Percentiles rank a stretch among this genome's conserved stretches.
Conservation (phyloP, 2,888 invertebrate species). For the Noctua janthina region DNA sequence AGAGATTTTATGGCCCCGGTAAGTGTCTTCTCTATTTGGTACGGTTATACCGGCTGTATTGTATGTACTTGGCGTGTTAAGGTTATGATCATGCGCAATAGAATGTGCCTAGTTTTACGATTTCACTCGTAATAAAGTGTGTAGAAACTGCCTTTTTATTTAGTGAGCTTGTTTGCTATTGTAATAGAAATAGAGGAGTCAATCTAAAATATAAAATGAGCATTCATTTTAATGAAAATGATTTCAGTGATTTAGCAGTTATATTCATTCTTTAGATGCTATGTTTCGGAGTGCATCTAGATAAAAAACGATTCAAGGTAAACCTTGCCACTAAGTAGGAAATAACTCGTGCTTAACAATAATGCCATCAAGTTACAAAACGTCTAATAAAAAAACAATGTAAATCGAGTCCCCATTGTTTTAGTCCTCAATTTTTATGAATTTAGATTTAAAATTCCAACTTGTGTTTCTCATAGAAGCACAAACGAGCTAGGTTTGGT, state of each 20-base stretch:
- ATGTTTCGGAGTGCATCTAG: not conserved
- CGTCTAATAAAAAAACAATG: not conserved
- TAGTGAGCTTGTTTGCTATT: conserved; percentile 20
- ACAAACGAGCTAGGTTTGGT: conserved; percentile 25
- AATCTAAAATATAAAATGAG: not conserved
- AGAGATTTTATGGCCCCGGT: conserved; percentile 98
- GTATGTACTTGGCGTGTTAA: conserved; percentile 35
- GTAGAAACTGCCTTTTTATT: conserved; percentile 47
- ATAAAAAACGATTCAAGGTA: conserved; percentile 17
- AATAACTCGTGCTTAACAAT: not conserved
- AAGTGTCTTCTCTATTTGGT: conserved; percentile 73
- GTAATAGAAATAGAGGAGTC: not conserved
- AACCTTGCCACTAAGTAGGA: not conserved
- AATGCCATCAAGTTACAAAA: not conserved
- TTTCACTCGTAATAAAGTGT: conserved; percentile 39
- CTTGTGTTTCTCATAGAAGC: not conserved
- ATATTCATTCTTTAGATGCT: not conserved
- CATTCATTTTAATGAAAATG: too few relatives aligned
- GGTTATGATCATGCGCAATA: conserved; percentile 64
- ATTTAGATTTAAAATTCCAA: conserved; percentile 5
- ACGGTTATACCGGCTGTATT: conserved; percentile 53
- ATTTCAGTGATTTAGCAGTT: not conserved
- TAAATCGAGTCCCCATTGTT: conserved; percentile 1
- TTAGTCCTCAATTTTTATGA: not conserved
- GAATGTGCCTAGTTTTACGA: conserved; percentile 55